Percentiles rank a stretch among this genome's conserved stretches.
Conservation (phyloP, 2,113 vertebrate genomes). For the Sminthopsis crassicaudata region DNA sequence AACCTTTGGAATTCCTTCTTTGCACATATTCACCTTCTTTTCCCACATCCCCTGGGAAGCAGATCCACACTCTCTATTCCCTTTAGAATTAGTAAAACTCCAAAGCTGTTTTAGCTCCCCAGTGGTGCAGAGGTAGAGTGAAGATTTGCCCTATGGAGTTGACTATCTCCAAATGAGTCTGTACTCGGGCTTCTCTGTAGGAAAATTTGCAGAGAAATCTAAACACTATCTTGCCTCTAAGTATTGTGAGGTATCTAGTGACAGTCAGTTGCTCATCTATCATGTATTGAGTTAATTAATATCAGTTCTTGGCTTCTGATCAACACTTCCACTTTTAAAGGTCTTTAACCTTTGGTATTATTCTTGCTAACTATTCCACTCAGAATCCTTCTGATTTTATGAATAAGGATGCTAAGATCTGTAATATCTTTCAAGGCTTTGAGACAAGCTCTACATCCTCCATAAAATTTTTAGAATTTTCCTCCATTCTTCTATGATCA, state of each 20-base stretch:
- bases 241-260: not conserved
- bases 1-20: not conserved
- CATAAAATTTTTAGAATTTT: not conserved
- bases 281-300: not conserved
- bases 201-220: not conserved
- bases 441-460: not conserved
- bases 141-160: too few species aligned
- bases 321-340: not conserved
- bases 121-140: not conserved
- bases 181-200: not conserved
- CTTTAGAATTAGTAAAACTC: not conserved
- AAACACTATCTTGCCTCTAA: not conserved
- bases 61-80: not conserved
- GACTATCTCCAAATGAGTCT: not conserved
- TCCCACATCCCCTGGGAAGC: not conserved
- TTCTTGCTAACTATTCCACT: not conserved
- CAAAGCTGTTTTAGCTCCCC: not conserved
- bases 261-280: not conserved
- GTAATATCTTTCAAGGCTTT: not conserved
- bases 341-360: not conserved
- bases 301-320: not conserved
- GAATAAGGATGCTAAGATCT: not conserved
- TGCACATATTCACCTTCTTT: not conserved
- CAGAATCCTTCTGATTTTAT: not conserved
- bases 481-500: not conserved